These are phyloP conservation scores for Rhinopomastus cyanomelas DNA, from an alignment of 2,113 vertebrate genomes.

Conservation along the genomic window DNA sequence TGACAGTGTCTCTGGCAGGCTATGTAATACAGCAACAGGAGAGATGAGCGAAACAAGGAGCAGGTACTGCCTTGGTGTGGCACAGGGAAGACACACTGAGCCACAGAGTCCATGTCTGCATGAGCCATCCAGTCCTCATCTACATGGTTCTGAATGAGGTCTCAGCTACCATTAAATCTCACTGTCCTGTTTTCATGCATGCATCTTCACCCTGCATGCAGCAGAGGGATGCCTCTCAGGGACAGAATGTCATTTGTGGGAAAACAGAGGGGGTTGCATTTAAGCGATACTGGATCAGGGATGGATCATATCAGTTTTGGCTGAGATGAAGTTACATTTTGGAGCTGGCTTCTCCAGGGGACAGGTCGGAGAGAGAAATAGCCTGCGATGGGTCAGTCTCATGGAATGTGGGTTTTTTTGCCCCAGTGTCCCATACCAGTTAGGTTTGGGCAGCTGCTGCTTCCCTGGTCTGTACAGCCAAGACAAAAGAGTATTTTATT, in stretches of 20 bases:
- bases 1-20: neutral
- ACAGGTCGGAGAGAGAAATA: neutral
- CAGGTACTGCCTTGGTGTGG: neutral
- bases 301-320: neutral
- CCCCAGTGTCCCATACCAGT: rapidly evolving
- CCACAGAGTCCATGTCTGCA: neutral
- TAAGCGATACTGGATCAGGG: neutral
- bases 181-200: neutral
- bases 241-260: neutral
- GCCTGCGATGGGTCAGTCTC: neutral
- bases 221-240: neutral
- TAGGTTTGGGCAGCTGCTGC: neutral
- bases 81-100: neutral
- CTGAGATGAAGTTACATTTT: neutral
- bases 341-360: neutral
- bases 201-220: neutral
- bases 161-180: neutral
- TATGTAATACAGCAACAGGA: neutral
- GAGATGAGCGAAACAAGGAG: neutral
- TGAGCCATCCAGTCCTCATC: neutral
- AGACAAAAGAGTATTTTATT: neutral
- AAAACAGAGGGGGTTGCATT: neutral
- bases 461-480: neutral
- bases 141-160: neutral
- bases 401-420: neutral